Percentiles rank a stretch among this genome's conserved stretches.
Conservation (phyloP, 2,113 vertebrate genomes). For the Corapipo altera region DNA sequence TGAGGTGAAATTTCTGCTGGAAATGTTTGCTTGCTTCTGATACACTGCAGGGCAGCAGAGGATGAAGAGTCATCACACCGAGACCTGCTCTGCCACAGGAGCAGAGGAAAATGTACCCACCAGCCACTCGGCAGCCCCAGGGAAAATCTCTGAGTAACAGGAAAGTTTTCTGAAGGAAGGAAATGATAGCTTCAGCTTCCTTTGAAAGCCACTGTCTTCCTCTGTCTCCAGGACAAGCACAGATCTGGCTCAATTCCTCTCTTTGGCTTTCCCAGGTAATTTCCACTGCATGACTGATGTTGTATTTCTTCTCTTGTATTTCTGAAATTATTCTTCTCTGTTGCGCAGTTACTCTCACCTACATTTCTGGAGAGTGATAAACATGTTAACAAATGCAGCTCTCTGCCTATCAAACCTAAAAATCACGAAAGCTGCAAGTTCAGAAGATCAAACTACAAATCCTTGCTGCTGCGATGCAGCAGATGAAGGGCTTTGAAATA, state of each 20-base stretch:
- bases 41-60: neutral
- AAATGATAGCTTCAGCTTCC: neutral
- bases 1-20: neutral
- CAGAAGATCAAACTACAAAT: neutral
- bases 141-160: neutral
- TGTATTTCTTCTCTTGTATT: neutral
- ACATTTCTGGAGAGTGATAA: neutral
- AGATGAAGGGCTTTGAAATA: neutral
- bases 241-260: neutral
- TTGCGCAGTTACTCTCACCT: rapidly evolving
- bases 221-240: neutral
- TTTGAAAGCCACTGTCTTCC: neutral
- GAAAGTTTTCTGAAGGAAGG: neutral
- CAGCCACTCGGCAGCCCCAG: neutral
- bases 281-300: neutral
- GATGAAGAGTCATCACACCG: rapidly evolving
- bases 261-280: neutral
- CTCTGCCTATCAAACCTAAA: neutral
- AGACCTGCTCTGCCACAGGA: neutral
- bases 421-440: neutral
- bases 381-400: neutral
- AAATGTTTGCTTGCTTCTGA: neutral
- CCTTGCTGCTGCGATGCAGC: neutral
- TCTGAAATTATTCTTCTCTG: neutral
- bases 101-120: neutral